Evolutionary conservation across 2,888 invertebrate genomes (phyloP).

Genomic region (Didymodactylos carnosus): DNA sequence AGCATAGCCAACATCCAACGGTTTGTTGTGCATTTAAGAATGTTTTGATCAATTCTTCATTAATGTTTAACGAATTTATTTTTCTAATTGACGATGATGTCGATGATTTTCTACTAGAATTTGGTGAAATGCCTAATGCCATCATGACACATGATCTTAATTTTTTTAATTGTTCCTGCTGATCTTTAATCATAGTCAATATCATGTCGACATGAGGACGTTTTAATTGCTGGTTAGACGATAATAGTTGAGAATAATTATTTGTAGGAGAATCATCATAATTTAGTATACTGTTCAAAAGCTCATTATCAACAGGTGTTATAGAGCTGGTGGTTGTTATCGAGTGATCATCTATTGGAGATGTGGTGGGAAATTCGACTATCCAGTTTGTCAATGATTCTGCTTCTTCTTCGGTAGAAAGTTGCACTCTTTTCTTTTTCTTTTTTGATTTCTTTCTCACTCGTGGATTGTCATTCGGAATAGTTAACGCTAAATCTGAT

Average conservation of each 20-base stretch:
- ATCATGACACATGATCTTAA: not conserved
- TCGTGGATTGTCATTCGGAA: too few relatives aligned
- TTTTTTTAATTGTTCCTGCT: not conserved
- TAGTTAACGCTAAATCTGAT: too few relatives aligned
- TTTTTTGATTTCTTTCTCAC: not conserved
- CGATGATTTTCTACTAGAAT: not conserved
- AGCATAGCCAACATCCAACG: not conserved
- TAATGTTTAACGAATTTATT: not conserved
- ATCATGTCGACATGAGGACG: not conserved
- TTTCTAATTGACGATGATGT: not conserved
- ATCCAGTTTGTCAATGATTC: too few relatives aligned
- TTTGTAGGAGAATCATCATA: too few relatives aligned
- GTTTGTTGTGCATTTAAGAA: not conserved
- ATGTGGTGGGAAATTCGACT: too few relatives aligned
- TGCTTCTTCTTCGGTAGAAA: too few relatives aligned
- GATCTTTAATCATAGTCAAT: not conserved
- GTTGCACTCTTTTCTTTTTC: too few relatives aligned
- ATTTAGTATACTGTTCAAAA: too few relatives aligned
- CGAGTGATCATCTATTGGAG: too few relatives aligned
- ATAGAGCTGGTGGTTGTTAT: not conserved
- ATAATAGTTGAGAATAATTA: too few relatives aligned
- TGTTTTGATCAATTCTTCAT: not conserved
- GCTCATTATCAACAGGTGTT: not conserved
- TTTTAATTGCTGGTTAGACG: too few relatives aligned
- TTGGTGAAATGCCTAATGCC: too few relatives aligned